A percentile compares a stretch with the other conserved stretches of the same genome.
These are phyloP conservation scores for Heliocidaris erythrogramma DNA, from an alignment of 35 echinoderm and acorn worm genomes.

Conservation along the genomic window DNA sequence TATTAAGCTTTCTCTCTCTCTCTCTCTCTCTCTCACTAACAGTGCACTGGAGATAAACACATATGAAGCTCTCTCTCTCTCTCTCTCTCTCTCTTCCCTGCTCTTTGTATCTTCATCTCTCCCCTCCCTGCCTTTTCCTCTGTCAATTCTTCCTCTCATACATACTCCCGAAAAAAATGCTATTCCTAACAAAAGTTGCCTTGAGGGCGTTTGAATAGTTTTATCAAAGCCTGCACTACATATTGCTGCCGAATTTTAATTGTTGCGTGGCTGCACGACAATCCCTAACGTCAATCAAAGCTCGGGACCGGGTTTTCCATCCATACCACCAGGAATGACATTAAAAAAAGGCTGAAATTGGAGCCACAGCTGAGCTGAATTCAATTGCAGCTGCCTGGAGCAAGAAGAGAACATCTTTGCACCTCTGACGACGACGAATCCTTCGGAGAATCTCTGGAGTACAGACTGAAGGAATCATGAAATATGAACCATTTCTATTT, in stretches of 20 bases:
- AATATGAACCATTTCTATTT: not conserved
- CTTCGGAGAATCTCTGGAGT: not conserved
- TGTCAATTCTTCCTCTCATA: not conserved
- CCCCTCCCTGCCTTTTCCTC: not conserved
- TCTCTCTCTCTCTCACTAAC: not conserved
- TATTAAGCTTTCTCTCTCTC: not conserved
- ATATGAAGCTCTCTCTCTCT: not conserved
- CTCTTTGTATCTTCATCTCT: not conserved
- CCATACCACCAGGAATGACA: slow-evolving; percentile 15
- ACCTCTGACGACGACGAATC: not conserved
- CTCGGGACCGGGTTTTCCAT: not conserved
- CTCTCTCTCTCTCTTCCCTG: not conserved
- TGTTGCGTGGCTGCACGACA: slow-evolving; percentile 7
- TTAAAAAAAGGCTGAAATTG: not conserved
- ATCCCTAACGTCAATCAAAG: not conserved
- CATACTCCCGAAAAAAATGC: not conserved
- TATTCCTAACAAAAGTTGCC: slow-evolving; percentile 1
- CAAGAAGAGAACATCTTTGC: not conserved
- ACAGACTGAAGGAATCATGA: not conserved
- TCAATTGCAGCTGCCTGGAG: not conserved
- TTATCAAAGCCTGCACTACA: not conserved
- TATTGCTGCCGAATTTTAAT: not conserved
- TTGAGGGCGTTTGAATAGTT: not conserved
- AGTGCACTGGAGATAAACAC: not conserved
- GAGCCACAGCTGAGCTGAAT: slow-evolving; percentile 6